Evolutionary conservation across 2,888 invertebrate genomes (phyloP), one percentile per base, ranked within the genome.

Genomic region (Andrena chrysosceles): DNA sequence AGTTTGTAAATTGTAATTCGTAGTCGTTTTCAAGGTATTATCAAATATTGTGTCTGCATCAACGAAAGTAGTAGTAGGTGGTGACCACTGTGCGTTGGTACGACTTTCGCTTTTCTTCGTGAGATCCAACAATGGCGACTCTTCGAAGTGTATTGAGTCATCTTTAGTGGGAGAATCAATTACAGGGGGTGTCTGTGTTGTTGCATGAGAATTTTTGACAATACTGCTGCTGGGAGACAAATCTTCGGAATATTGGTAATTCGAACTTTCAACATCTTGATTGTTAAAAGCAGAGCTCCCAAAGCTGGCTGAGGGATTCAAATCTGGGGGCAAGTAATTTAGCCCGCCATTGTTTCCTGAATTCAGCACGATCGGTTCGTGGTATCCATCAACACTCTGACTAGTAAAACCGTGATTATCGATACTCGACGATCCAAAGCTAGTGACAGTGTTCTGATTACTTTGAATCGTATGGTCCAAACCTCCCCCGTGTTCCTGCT

Each of bases 81-180:
- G n/a, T 4, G 60, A 31, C 80, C 78, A 67, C n/a, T 62, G 49
- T 0, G 6, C 4, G 8, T 79, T 67, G 3, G 68, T 52, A 8
- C 10, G 67, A 63, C 31, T 74, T 13, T 87, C 83, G 2, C 71
- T 77, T 0, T 79, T 82, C 5, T 77, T 91, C 70, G 95, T 95
- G 59, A 96, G 94, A 89, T 96, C 96, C 73, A 96, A 95, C n/a
- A 96, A 90, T 23, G 96, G 96, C 20, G 97, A 96, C 89, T 97
- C 96, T 77, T 97, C 95, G 72, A 96, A 95, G 85, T 96, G 96
- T 59, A 96, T 95, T 10, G 97, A 96, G 92, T 97, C 96, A 87
- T 97, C 96, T 10, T 64, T 66, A 10, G 6, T 16, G 0, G 68
- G 10, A n/a, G 54, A 42, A 8, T 20, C 8, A 23, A 13, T 59